A percentile compares a stretch with the other conserved stretches of the same genome.
phyloP scores from a whole-genome alignment of 2,113 vertebrate genomes.

The Lasiurus borealis region DNA sequence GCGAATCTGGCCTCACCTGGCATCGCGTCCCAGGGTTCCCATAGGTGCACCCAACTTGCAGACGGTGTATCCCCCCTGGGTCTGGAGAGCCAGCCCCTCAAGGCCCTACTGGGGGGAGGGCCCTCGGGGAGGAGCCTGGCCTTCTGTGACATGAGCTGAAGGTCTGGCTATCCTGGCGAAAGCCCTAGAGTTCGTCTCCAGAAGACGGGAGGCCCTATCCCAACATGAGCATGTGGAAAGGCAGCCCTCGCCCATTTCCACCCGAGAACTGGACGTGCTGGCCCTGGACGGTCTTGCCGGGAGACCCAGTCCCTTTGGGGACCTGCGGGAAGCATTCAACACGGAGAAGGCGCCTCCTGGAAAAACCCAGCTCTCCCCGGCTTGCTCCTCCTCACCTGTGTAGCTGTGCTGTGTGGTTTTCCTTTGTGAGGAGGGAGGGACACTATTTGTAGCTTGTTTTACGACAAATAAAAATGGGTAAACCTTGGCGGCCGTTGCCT shows the following conservation, averaged over 20 bases:
- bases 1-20: not conserved
- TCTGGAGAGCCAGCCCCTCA: not conserved
- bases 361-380: not conserved
- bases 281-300: not conserved
- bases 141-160: not conserved
- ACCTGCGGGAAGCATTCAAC: not conserved
- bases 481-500: constrained; percentile 37
- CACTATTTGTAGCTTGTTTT: constrained; percentile 76
- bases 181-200: not conserved
- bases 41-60: not conserved
- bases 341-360: not conserved
- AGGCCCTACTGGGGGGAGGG: not conserved
- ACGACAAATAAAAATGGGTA: constrained; percentile 77
- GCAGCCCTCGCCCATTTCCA: not conserved
- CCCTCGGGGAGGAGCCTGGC: not conserved
- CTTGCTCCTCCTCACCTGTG: not conserved
- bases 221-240: not conserved
- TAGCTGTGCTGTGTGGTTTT: constrained; percentile 58
- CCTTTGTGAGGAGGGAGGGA: constrained; percentile 57
- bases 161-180: not conserved
- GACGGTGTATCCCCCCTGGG: accelerated
- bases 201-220: not conserved
- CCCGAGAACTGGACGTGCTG: not conserved
- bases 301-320: not conserved
- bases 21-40: not conserved